Conservation (phyloP, 2,113 vertebrate genomes). For the Cyanoderma ruficeps region DNA sequence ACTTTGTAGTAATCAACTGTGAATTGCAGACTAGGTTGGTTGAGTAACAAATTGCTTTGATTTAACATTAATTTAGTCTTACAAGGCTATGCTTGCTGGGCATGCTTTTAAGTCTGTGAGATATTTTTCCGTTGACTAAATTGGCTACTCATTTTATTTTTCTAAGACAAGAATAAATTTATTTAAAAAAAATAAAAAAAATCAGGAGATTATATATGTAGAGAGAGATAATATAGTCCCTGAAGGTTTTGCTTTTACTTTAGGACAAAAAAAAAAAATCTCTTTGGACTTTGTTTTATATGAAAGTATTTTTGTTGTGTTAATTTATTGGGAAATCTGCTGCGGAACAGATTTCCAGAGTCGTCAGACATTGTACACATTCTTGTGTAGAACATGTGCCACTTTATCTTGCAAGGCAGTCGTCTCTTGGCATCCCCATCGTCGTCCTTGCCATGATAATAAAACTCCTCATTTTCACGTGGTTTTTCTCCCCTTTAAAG, state of each 20-base stretch:
- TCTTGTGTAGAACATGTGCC: constrained; percentile 56
- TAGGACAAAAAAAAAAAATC: not conserved
- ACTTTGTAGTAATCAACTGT: constrained; percentile 79
- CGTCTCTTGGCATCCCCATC: constrained; percentile 26
- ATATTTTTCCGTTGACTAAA: constrained; percentile 67
- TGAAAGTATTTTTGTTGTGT: constrained; percentile 65
- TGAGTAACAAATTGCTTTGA: constrained; percentile 70
- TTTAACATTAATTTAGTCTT: constrained; percentile 69
- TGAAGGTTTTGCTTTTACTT: constrained; percentile 68
- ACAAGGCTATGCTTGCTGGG: constrained; percentile 78
- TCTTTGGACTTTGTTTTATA: constrained; percentile 69
- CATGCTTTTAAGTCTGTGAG: constrained; percentile 79
- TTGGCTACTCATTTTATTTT: constrained; percentile 75
- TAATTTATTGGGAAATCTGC: constrained; percentile 78
- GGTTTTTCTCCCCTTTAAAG: not conserved
- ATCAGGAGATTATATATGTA: constrained; percentile 71
- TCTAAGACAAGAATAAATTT: constrained; percentile 74
- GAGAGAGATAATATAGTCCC: constrained; percentile 65
- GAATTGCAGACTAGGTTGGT: constrained; percentile 75
- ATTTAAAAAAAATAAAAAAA: constrained; percentile 61
- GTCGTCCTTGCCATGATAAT: not conserved
- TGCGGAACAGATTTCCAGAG: constrained; percentile 50
- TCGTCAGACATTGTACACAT: constrained; percentile 38
- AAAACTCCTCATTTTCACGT: not conserved
- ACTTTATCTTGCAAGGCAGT: constrained; percentile 52